These are phyloP conservation scores for Cervus canadensis DNA, from an alignment of 2,113 vertebrate genomes.

Conservation along the genomic window DNA sequence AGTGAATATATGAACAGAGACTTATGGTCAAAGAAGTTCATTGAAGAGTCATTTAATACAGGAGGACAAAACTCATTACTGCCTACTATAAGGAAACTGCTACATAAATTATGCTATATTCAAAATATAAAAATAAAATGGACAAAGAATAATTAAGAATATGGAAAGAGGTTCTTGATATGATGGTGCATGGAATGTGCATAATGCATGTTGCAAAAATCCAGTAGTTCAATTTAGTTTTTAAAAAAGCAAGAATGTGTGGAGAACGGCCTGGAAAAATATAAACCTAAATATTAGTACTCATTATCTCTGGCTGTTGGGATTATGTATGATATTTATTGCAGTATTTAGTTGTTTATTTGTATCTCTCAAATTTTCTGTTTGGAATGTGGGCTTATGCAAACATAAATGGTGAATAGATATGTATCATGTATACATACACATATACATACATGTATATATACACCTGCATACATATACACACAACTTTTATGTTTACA, in stretches of 20 bases:
- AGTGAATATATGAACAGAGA: conserved; percentile 51
- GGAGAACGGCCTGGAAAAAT: background rate
- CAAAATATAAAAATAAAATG: background rate
- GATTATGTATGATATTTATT: background rate
- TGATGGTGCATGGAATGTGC: background rate
- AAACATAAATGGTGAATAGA: background rate
- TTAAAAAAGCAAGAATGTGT: background rate
- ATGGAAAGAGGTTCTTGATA: background rate
- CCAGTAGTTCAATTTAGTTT: background rate
- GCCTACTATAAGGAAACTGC: background rate
- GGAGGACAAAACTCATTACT: conserved; percentile 27
- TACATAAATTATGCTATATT: conserved; percentile 10
- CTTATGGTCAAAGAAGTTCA: conserved; percentile 37
- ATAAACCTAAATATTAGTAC: background rate
- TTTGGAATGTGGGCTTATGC: background rate
- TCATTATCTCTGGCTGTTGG: background rate
- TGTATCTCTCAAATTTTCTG: background rate
- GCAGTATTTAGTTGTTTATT: background rate
- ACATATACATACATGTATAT: background rate
- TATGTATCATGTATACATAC: too few species aligned
- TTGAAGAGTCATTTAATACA: conserved; percentile 27
- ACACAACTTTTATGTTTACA: background rate
- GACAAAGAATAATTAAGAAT: background rate
- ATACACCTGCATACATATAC: background rate
- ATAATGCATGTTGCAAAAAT: background rate